Percentiles rank a stretch among this genome's conserved stretches.
These are phyloP conservation scores for Siniperca chuatsi DNA, from an alignment of 2,113 vertebrate species.

Conservation along the genomic window DNA sequence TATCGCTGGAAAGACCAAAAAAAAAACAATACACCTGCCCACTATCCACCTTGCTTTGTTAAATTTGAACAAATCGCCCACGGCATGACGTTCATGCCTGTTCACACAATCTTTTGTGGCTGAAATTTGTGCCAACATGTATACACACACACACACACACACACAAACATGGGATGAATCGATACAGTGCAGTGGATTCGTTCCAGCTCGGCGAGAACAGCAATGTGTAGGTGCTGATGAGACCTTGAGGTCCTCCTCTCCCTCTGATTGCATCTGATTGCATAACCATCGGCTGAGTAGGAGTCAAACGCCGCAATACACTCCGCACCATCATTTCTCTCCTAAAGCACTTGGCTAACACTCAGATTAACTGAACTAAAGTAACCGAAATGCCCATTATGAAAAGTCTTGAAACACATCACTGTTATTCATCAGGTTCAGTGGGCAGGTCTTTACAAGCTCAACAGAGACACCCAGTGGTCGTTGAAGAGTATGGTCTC, in stretches of 20 bases:
- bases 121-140: slow-evolving; percentile 55
- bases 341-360: slow-evolving; percentile 75
- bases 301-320: slow-evolving; percentile 76
- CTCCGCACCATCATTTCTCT: slow-evolving; percentile 71
- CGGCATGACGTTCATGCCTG: slow-evolving; percentile 60
- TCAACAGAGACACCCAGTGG: slow-evolving; percentile 74
- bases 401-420: slow-evolving; percentile 55
- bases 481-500: neutral
- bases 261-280: slow-evolving; percentile 81
- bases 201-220: slow-evolving; percentile 66
- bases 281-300: slow-evolving; percentile 80
- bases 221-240: slow-evolving; percentile 81
- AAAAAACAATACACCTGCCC: slow-evolving; percentile 68
- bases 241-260: slow-evolving; percentile 77
- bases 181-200: slow-evolving; percentile 64
- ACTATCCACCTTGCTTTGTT: slow-evolving; percentile 72
- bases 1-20: slow-evolving; percentile 19
- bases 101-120: slow-evolving; percentile 66
- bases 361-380: slow-evolving; percentile 78
- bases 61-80: slow-evolving; percentile 75
- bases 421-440: slow-evolving; percentile 19
- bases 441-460: neutral
- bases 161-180: slow-evolving; percentile 57
- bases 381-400: slow-evolving; percentile 74
- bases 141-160: slow-evolving; percentile 19